Base-by-base conservation (phyloP, 2,113 vertebrate species). In the Myxocyprinus asiaticus region DNA sequence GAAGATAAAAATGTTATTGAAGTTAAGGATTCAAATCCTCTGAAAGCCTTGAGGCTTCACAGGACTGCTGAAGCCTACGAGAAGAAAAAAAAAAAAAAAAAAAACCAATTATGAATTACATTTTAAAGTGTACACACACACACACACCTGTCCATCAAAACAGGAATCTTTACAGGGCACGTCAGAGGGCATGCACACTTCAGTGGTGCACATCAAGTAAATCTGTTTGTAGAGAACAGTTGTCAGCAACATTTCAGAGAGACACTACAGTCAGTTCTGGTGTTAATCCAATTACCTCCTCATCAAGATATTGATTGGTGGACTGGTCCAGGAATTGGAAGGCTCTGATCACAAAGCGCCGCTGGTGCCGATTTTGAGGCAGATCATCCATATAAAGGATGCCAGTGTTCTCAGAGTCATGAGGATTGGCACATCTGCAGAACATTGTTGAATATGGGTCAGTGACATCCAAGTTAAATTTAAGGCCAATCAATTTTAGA, bases 131-230 rank as follows among this genome's bases (percentile, higher is more conserved):
- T 1, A 33, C 22, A 33, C 22, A n/a, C n/a, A n/a, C 22, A 33
- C 22, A 69, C 58, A 8, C 44, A 90, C 90, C 81, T 79, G 80
- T 68, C 83, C 81, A 86, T 89, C 88, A 84, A 93, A 93, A 85
- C 93, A 93, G 0, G 43, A 81, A 71, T 90, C 81, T 4, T 74
- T 48, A 78, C 93, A 94, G 0, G 5, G 45, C 9, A 56, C 85
- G 15, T 86, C 85, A 4, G 15, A 0, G 4, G 86, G 63, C n/a
- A 81, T 10, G 67, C 91, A 94, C 77, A 94, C 87, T 53, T 92
- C 90, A 14, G 88, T 42, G 2, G 91, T 91, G 64, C 93, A 94
- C 92, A 93, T 91, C 73, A 94, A 94, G 82, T 89, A 89, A 67
- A 94, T 92, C 92, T 93, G 81, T 14, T 47, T 5, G 43, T 2